Evolutionary conservation across 2,888 invertebrate species (phyloP).

Genomic region (Theretra japonica): DNA sequence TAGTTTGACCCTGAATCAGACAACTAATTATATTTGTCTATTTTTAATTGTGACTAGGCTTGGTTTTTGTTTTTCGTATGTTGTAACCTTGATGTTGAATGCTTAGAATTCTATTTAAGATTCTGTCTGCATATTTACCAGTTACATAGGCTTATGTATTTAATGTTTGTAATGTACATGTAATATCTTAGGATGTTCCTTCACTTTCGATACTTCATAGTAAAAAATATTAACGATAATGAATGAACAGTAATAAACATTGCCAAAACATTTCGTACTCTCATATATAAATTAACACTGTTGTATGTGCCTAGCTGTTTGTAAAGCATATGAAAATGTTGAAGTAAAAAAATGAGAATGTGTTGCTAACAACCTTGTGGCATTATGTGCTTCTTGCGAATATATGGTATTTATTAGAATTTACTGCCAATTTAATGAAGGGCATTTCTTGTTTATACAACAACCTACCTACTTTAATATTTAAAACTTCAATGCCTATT

Average conservation of each 20-base stretch:
- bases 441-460: not conserved
- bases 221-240: too few relatives aligned
- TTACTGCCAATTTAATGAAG: not conserved
- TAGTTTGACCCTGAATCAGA: not conserved
- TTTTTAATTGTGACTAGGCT: not conserved
- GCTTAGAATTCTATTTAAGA: not conserved
- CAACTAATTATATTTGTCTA: not conserved
- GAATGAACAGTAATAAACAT: too few relatives aligned
- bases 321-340: not conserved
- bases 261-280: too few relatives aligned
- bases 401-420: not conserved
- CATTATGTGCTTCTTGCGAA: not conserved
- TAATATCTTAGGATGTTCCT: not conserved
- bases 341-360: too few relatives aligned
- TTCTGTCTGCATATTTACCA: not conserved
- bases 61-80: slow-evolving; percentile 1
- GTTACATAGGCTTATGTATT: too few relatives aligned
- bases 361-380: not conserved
- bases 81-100: not conserved
- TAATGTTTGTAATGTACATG: too few relatives aligned
- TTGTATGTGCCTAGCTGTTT: not conserved
- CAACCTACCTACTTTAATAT: slow-evolving; percentile 1
- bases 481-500: not conserved
- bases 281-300: too few relatives aligned
- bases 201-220: not conserved